These are phyloP conservation scores for Clarias laeviceps DNA, from an alignment of 2,797 vertebrate genomes.

Conservation along the genomic window DNA sequence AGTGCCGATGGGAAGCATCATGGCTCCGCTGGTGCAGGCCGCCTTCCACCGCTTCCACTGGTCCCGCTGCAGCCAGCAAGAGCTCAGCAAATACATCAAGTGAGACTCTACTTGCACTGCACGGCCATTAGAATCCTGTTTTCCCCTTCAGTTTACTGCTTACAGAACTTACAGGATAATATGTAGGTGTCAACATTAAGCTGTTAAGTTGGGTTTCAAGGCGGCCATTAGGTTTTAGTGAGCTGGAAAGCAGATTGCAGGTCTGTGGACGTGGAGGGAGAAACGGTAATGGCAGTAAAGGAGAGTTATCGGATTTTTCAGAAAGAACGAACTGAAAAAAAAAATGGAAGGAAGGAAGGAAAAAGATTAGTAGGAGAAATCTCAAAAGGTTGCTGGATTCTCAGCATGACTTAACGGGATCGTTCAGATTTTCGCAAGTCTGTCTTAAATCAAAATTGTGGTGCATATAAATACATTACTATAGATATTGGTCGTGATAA, in stretches of 20 bases:
- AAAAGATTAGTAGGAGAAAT: not conserved
- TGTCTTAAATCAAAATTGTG: no score
- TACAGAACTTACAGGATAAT: not conserved
- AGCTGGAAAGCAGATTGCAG: not conserved
- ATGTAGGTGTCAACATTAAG: not conserved
- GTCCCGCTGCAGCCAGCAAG: conserved; percentile 98
- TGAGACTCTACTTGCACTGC: conserved; percentile 69
- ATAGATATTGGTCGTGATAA: no score
- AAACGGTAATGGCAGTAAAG: not conserved
- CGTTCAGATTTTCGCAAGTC: no score
- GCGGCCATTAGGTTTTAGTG: conserved; percentile 6
- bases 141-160: not conserved
- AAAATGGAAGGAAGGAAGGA: not conserved
- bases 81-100: conserved; percentile 92
- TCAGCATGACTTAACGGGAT: not conserved
- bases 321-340: not conserved
- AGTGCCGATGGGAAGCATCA: conserved; percentile 97
- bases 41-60: conserved; percentile 98
- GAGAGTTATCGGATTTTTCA: not conserved
- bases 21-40: conserved; percentile 96
- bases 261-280: not conserved
- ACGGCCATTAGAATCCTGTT: not conserved
- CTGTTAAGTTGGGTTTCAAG: conserved; percentile 4
- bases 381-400: not conserved
- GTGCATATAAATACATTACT: no score